Conservation (phyloP, 2,797 vertebrate genomes). For the Cuniculus paca region DNA sequence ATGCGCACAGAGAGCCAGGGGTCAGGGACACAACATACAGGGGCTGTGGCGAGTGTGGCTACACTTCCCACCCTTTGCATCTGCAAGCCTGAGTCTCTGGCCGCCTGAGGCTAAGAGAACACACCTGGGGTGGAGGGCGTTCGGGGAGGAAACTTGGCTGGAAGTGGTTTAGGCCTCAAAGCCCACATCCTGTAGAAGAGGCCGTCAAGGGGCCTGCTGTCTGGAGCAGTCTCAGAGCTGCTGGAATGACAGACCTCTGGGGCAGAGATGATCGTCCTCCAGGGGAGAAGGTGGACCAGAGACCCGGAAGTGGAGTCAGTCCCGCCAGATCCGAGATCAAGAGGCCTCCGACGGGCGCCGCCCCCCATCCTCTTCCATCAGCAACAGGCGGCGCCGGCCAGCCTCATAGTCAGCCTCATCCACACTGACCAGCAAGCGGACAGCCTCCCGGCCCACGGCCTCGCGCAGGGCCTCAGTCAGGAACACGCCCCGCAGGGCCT, state of each 20-base stretch:
- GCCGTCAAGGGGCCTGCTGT: background rate
- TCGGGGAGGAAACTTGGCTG: conserved; percentile 65
- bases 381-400: conserved; percentile 90
- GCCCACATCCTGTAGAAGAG: conserved; percentile 75
- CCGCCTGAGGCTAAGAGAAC: conserved; percentile 43
- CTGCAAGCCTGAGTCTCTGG: background rate
- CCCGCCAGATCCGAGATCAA: conserved; percentile 60
- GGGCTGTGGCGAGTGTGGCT: conserved; percentile 47
- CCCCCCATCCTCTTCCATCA: conserved; percentile 75
- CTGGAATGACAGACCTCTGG: conserved; percentile 58
- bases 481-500: conserved; percentile 96
- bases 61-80: background rate
- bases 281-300: background rate
- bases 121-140: background rate
- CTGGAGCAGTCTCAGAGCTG: conserved; percentile 2
- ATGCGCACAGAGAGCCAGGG: background rate
- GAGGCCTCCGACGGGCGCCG: conserved; percentile 21
- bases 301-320: conserved; percentile 23
- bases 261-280: conserved; percentile 60
- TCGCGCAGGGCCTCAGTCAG: conserved; percentile 94
- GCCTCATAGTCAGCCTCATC: conserved; percentile 97
- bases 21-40: background rate
- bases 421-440: conserved; percentile 95
- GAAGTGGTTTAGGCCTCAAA: conserved; percentile 79
- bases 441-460: conserved; percentile 93